These are phyloP conservation scores for Trichomycterus rosablanca DNA, from an alignment of 2,113 vertebrate genomes.

Conservation along the genomic window DNA sequence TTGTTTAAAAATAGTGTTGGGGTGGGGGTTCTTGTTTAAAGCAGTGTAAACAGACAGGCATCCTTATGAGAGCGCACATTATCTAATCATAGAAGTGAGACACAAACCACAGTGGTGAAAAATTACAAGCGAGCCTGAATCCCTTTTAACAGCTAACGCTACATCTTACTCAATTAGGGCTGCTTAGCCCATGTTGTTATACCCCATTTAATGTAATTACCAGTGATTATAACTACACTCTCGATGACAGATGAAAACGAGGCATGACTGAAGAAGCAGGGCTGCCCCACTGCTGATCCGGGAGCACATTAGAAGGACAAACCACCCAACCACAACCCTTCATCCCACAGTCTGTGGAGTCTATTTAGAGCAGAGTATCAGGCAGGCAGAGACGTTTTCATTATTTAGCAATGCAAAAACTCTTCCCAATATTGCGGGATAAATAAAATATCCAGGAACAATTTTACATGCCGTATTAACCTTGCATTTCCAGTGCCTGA, in stretches of 20 bases:
- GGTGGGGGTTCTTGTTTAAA: too few species aligned
- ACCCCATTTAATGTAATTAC: conserved; percentile 64
- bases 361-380: conserved; percentile 29
- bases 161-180: conserved; percentile 44
- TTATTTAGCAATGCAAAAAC: conserved; percentile 42
- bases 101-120: conserved; percentile 35
- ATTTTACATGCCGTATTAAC: conserved; percentile 35
- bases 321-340: not conserved
- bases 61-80: conserved; percentile 24
- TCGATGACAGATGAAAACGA: conserved; percentile 39
- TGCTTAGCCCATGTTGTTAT: conserved; percentile 38
- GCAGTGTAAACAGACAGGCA: conserved; percentile 25
- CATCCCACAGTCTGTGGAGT: not conserved
- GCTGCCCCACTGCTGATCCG: conserved; percentile 23
- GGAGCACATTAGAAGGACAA: not conserved
- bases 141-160: conserved; percentile 37
- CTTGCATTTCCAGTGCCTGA: conserved; percentile 28
- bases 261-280: conserved; percentile 17
- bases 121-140: conserved; percentile 32
- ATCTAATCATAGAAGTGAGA: conserved; percentile 30
- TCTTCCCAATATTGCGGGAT: conserved; percentile 34
- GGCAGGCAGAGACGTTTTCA: conserved; percentile 36
- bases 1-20: too few species aligned
- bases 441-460: conserved; percentile 44
- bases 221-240: conserved; percentile 51